Evolutionary conservation across 2,113 vertebrate genomes (phyloP).

Genomic region (Phainopepla nitens): DNA sequence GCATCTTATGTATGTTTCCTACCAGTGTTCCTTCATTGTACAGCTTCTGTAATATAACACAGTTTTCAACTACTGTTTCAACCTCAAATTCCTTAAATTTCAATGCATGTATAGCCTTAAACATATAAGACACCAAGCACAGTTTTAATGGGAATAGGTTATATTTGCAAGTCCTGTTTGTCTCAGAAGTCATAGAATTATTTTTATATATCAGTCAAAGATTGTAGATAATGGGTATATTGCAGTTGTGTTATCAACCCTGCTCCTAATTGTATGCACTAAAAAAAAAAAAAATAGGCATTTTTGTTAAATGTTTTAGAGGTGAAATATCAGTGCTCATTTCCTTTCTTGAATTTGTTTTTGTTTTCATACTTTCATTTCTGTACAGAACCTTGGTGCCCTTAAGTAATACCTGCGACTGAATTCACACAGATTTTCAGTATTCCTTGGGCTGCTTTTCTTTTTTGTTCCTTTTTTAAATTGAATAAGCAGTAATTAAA

Average conservation of each 20-base stretch:
- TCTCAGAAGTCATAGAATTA: conserved; percentile 6
- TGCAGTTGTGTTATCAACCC: conserved; percentile 8
- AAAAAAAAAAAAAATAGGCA: not conserved
- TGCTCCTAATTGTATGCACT: conserved; percentile 16
- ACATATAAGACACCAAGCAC: conserved; percentile 36
- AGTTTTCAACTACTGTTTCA: not conserved
- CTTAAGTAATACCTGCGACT: not conserved
- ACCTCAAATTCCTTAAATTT: conserved; percentile 40
- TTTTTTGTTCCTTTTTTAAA: not conserved
- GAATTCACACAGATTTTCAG: not conserved
- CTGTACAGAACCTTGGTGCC: not conserved
- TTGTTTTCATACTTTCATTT: not conserved
- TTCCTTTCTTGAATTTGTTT: not conserved
- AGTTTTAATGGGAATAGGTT: not conserved
- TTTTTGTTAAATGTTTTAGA: not conserved
- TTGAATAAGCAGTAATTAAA: conserved; percentile 27
- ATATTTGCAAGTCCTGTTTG: conserved; percentile 26
- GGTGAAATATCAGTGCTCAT: not conserved
- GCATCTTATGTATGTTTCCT: not conserved
- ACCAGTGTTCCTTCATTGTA: not conserved
- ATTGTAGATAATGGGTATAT: conserved; percentile 3
- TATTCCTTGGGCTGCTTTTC: not conserved
- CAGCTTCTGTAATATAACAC: not conserved
- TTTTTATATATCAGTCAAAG: conserved; percentile 32
- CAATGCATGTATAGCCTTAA: conserved; percentile 46